Percentiles rank a stretch among this genome's conserved stretches.
These are phyloP conservation scores for Xestobium rufovillosum DNA, from an alignment of 2,888 invertebrate species.

Conservation along the genomic window DNA sequence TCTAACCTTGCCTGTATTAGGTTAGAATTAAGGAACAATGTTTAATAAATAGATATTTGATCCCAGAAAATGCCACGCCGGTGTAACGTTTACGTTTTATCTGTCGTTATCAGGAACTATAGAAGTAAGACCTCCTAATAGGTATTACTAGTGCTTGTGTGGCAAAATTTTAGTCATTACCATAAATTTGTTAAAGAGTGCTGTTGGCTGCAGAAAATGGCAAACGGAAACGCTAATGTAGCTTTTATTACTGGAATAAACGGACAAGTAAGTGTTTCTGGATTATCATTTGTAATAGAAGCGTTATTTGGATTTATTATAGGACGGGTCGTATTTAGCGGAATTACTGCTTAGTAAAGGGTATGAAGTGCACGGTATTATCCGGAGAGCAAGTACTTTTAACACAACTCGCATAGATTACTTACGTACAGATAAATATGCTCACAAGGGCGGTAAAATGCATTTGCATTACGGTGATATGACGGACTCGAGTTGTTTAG, in stretches of 20 bases:
- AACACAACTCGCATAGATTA: constrained; percentile 96
- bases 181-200: too few species aligned
- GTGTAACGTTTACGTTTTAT: too few species aligned
- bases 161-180: too few species aligned
- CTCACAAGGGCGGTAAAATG: constrained; percentile 84
- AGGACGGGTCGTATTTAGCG: constrained; percentile 98
- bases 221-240: constrained; percentile 47
- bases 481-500: constrained; percentile 93
- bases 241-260: constrained; percentile 96
- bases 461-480: constrained; percentile 97
- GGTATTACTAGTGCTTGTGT: too few species aligned
- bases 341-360: constrained; percentile 89
- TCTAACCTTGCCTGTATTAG: too few species aligned
- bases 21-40: too few species aligned
- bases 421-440: constrained; percentile 82
- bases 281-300: background rate
- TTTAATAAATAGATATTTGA: too few species aligned
- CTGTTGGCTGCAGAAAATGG: too few species aligned
- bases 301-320: constrained; percentile 24
- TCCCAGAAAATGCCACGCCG: too few species aligned
- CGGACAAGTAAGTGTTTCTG: constrained; percentile 70
- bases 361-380: constrained; percentile 93
- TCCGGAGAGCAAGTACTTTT: constrained; percentile 89
- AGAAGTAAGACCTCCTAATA: too few species aligned
- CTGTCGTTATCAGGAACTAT: too few species aligned